Conservation (phyloP, 2,888 invertebrate genomes). For the Lithophane leautieri region DNA sequence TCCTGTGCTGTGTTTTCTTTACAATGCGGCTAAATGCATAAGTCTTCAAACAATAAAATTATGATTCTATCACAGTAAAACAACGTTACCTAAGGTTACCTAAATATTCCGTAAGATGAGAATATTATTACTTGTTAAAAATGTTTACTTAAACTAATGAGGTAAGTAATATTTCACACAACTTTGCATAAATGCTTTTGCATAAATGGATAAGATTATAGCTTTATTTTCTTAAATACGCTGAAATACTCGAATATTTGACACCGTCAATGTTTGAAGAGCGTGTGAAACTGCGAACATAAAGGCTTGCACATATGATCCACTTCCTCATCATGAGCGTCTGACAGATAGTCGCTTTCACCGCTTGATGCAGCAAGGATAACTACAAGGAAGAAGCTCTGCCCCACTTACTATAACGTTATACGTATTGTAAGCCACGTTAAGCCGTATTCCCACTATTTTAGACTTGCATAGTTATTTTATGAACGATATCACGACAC, state of each 20-base stretch:
- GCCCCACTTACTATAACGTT: conserved; percentile 76
- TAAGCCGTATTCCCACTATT: conserved; percentile 35
- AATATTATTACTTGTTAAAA: conserved; percentile 1
- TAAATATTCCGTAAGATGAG: conserved; percentile 31
- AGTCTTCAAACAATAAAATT: conserved; percentile 72
- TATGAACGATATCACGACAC: conserved; percentile 71
- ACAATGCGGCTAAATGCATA: conserved; percentile 59
- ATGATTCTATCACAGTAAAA: conserved; percentile 40
- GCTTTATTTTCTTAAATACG: conserved; percentile 7
- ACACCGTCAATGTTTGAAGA: conserved; percentile 68
- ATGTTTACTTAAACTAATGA: conserved; percentile 19
- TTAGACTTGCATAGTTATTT: conserved; percentile 49
- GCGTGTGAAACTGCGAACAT: conserved; percentile 72
- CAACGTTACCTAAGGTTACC: conserved; percentile 2
- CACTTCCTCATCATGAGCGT: conserved; percentile 82
- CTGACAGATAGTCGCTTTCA: conserved; percentile 85
- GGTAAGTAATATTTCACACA: conserved; percentile 31
- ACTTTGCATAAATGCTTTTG: too few relatives aligned
- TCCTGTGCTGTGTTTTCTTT: conserved; percentile 25
- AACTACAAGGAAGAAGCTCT: conserved; percentile 79
- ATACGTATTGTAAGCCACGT: conserved; percentile 53
- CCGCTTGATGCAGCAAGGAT: conserved; percentile 81
- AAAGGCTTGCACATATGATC: conserved; percentile 74
- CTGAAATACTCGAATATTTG: conserved; percentile 8
- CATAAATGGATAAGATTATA: not conserved